phyloP scores from a whole-genome alignment of 2,113 vertebrate genomes.

The Crypturellus undulatus region DNA sequence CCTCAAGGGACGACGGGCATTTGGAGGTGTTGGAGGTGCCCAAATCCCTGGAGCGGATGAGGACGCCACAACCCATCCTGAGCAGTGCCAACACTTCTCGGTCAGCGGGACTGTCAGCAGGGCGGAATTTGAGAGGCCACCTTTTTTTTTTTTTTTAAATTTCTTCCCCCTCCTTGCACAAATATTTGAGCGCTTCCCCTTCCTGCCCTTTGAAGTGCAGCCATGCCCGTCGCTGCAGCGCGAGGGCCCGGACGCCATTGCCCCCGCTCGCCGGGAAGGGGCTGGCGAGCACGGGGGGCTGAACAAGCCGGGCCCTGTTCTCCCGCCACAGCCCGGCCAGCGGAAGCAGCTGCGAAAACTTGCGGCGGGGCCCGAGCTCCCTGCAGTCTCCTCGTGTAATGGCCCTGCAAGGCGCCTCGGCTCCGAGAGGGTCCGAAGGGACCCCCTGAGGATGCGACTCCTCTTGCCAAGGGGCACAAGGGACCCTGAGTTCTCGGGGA shows the following conservation, averaged over 20 bases:
- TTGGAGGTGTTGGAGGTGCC: background rate
- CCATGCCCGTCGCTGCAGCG: background rate
- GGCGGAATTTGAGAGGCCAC: background rate
- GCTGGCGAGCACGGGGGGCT: background rate
- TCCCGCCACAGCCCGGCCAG: background rate
- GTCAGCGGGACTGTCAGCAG: background rate
- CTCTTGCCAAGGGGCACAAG: background rate
- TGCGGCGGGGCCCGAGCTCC: background rate
- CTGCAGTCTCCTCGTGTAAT: background rate
- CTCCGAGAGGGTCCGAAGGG: no score
- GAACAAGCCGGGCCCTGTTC: slow-evolving; percentile 77
- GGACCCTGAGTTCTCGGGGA: background rate
- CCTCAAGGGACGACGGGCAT: background rate
- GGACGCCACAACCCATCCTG: background rate
- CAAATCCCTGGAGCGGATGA: background rate
- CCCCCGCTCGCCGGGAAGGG: background rate
- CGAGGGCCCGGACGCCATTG: background rate
- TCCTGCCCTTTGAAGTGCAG: slow-evolving; percentile 50
- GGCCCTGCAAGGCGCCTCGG: no score
- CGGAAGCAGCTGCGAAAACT: slow-evolving; percentile 59
- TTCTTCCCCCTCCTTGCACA: background rate
- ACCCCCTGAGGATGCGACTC: no score
- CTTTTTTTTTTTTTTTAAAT: background rate
- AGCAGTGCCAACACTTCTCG: background rate
- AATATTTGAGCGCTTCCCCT: slow-evolving; percentile 8